These are phyloP conservation scores for Scopus umbretta DNA, from an alignment of 2,113 vertebrate genomes.

Conservation along the genomic window DNA sequence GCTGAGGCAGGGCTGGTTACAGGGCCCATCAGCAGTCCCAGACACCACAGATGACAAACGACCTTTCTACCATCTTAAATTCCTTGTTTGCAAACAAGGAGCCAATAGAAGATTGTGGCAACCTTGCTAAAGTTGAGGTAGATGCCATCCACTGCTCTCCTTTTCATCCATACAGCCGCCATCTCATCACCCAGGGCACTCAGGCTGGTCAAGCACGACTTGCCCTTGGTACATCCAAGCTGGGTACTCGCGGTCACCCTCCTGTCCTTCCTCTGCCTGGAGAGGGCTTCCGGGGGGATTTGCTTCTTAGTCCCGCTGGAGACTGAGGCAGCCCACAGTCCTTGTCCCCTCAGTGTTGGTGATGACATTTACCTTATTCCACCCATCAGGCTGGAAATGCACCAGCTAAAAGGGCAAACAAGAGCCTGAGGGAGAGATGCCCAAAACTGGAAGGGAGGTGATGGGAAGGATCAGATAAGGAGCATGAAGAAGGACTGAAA, in stretches of 20 bases:
- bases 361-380: neutral
- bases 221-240: neutral
- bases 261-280: neutral
- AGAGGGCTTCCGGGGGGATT: neutral
- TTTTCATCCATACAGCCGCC: neutral
- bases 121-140: neutral
- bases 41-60: neutral
- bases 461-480: neutral
- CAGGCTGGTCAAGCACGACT: neutral
- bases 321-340: rapidly evolving
- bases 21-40: neutral
- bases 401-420: no score
- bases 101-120: rapidly evolving
- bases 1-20: neutral
- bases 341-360: neutral
- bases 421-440: neutral
- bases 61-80: neutral
- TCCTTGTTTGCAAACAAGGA: neutral
- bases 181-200: neutral
- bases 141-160: neutral
- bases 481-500: neutral
- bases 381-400: rapidly evolving
- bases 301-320: no score
- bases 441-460: neutral
- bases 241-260: neutral